These are phyloP conservation scores for Cantharis rufa DNA, from an alignment of 2,888 invertebrate genomes.

Conservation along the genomic window DNA sequence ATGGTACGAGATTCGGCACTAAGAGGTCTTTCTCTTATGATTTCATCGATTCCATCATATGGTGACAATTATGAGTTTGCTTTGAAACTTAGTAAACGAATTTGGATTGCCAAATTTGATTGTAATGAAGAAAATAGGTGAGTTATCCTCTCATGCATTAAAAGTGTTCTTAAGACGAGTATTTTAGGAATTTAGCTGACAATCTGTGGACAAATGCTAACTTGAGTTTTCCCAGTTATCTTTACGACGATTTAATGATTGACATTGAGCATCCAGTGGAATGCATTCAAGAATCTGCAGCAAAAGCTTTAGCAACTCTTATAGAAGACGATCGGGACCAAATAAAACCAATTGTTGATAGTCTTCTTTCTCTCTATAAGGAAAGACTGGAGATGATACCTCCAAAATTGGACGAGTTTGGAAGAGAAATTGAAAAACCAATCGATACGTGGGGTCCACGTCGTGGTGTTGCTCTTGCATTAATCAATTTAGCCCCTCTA, in stretches of 20 bases:
- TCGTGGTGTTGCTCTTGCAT: conserved; percentile 83
- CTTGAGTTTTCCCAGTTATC: conserved; percentile 58
- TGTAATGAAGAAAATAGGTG: conserved; percentile 72
- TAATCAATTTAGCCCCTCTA: conserved; percentile 78
- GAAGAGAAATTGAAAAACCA: conserved; percentile 81
- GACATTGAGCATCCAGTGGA: conserved; percentile 82
- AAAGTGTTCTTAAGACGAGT: not conserved
- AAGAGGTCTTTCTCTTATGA: conserved; percentile 70
- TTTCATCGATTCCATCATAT: conserved; percentile 64
- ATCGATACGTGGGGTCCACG: conserved; percentile 91
- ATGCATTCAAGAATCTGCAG: conserved; percentile 81
- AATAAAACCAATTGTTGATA: conserved; percentile 63
- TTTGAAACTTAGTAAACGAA: conserved; percentile 68
- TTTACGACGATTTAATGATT: conserved; percentile 63
- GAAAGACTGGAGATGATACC: conserved; percentile 82
- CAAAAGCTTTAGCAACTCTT: conserved; percentile 75
- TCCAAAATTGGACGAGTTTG: conserved; percentile 87
- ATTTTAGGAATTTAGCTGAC: conserved; percentile 61
- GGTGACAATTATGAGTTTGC: conserved; percentile 64
- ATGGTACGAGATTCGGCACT: conserved; percentile 81
- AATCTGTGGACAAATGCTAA: conserved; percentile 65
- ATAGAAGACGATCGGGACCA: conserved; percentile 61
- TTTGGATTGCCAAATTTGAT: conserved; percentile 87
- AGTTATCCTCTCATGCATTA: conserved; percentile 29
- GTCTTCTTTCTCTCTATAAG: conserved; percentile 73